Base-by-base conservation (phyloP, 2,113 vertebrate genomes). In the Sander vitreus region DNA sequence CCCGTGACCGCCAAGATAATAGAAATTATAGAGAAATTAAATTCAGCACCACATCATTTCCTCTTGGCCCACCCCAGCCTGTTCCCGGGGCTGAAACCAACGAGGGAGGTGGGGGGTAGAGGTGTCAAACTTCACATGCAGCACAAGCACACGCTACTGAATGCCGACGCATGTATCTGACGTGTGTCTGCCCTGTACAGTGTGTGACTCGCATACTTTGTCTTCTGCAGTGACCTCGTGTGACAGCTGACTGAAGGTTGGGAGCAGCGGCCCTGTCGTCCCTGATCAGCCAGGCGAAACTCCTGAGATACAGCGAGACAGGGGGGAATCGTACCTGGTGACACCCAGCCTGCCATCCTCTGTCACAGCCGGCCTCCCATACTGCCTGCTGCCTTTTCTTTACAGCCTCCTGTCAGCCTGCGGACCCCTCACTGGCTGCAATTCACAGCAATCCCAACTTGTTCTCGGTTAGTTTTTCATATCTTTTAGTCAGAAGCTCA, bases 201-300 rank as follows among this genome's bases (percentile, higher is more conserved):
- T 53, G 76, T 75, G 85, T 62, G 84, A 65, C 78, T 78, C 10
- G 64, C 72, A 47, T 78, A 70, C 85, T 81, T 68, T 36, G 84
- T 73, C 88, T 80, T 43, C 43, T 6, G 70, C 79, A 13, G 85
- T 93, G 93, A 94, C 93, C 94, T 87, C 69, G 54, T 23, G 83
- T 93, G 95, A 94, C 94, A 93, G 93, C 81, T 94, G 94, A 94
- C 83, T 94, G 95, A 95, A 94, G 93, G 87, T 81, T 90, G 89
- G 91, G 92, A 89, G 90, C 90, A 89, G 90, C 79, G 65, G 83
- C 71, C 80, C 91, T 92, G 93, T 94, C 93, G 91, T 81, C 82
- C 84, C 86, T 92, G 91, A 92, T 91, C 93, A 91, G 87, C 92
- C 93, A 94, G 93, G 93, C 93, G 91, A 92, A 88, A 94, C 94